Percentiles rank a stretch among this genome's conserved stretches.
Conservation (phyloP, 53 echinoderm and acorn worm species). For the Paracentrotus lividus region DNA sequence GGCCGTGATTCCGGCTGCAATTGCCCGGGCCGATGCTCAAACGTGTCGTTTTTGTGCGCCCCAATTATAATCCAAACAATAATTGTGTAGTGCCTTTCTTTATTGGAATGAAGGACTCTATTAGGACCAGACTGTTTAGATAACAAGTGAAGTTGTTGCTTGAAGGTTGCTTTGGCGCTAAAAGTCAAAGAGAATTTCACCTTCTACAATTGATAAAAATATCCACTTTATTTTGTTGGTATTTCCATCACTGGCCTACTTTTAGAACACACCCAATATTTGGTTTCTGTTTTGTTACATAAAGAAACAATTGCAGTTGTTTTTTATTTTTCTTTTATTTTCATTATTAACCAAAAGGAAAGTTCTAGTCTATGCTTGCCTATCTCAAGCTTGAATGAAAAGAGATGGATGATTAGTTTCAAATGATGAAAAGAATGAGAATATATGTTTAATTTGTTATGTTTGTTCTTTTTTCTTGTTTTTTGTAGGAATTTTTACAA, state of each 20-base stretch:
- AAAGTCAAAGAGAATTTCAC: conserved; percentile 47
- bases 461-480: conserved; percentile 28
- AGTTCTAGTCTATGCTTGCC: not conserved
- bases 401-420: not conserved
- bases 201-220: conserved; percentile 2
- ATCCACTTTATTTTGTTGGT: not conserved
- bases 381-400: not conserved
- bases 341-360: not conserved
- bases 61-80: conserved; percentile 47
- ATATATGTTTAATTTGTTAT: not conserved
- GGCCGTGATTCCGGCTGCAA: conserved; percentile 29
- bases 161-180: conserved; percentile 41
- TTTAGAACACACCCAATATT: not conserved
- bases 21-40: conserved; percentile 28
- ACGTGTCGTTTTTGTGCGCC: not conserved
- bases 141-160: conserved; percentile 17
- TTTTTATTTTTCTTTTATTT: not conserved
- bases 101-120: conserved; percentile 5
- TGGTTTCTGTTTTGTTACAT: not conserved
- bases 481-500: conserved; percentile 85
- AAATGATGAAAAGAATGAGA: not conserved
- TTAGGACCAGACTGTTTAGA: conserved; percentile 15
- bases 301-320: not conserved
- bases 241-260: not conserved
- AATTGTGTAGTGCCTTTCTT: not conserved